Conservation (phyloP, 1,140 invertebrate species). For the Helicoverpa armigera region DNA sequence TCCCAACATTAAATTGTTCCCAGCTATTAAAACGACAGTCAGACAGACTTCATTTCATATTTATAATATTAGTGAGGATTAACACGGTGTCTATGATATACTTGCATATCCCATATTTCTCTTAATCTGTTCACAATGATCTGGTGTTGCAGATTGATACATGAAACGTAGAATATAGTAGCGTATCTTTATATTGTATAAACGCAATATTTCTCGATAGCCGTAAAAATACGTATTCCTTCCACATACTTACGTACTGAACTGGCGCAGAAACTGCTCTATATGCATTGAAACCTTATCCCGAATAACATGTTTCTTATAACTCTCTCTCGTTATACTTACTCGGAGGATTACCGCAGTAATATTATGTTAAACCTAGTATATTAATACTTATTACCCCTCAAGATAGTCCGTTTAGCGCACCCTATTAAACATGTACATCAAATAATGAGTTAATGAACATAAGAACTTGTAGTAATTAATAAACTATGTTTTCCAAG, state of each 20-base stretch:
- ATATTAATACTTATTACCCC: slow-evolving; percentile 7
- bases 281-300: neutral
- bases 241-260: neutral
- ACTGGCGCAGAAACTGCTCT: neutral
- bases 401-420: neutral
- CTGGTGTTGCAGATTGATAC: no score
- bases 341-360: slow-evolving; percentile 1
- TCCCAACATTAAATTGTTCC: no score
- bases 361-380: slow-evolving; percentile 22
- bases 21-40: no score
- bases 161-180: no score
- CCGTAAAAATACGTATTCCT: neutral
- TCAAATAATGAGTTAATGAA: slow-evolving; percentile 3
- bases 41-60: no score
- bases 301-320: slow-evolving; percentile 10
- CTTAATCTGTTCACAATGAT: no score
- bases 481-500: slow-evolving; percentile 14
- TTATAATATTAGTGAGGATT: no score
- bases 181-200: no score
- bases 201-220: neutral
- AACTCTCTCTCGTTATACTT: neutral
- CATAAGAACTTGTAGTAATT: slow-evolving; percentile 4
- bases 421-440: neutral
- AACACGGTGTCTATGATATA: no score
- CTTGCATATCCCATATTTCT: no score